phyloP scores from a whole-genome alignment of 2,888 invertebrate genomes.

The Pseudeuparius sepicola region DNA sequence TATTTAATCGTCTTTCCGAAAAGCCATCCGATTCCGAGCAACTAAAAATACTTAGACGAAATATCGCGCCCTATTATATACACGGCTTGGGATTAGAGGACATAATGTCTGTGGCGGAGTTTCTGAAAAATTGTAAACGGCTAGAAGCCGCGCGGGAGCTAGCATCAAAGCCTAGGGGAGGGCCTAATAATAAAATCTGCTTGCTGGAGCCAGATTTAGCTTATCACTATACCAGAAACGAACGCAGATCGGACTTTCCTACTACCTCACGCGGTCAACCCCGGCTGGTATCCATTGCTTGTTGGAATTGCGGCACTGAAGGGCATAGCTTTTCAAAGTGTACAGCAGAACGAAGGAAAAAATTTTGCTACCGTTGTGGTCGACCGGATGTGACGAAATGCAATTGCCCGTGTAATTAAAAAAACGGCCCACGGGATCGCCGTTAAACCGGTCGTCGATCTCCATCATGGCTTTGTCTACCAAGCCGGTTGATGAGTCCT shows the following conservation, averaged over 20 bases:
- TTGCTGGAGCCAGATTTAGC: slow-evolving; percentile 5
- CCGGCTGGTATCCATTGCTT: too few relatives aligned
- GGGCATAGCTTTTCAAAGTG: too few relatives aligned
- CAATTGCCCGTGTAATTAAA: slow-evolving; percentile 8
- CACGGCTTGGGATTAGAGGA: too few relatives aligned
- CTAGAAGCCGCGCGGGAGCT: slow-evolving; percentile 1
- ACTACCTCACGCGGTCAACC: too few relatives aligned
- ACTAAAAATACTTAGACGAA: too few relatives aligned
- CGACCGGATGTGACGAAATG: slow-evolving; percentile 5
- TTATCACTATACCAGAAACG: too few relatives aligned
- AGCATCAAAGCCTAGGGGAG: background rate
- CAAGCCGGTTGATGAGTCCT: slow-evolving; percentile 11
- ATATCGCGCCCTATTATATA: too few relatives aligned
- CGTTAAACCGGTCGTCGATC: slow-evolving; percentile 10
- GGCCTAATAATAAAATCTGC: background rate
- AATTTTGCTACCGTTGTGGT: slow-evolving; percentile 11
- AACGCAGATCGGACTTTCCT: too few relatives aligned
- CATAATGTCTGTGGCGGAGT: too few relatives aligned
- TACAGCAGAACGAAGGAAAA: background rate
- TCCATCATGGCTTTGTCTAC: background rate
- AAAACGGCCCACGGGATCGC: slow-evolving; percentile 8
- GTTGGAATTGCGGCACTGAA: slow-evolving; percentile 13
- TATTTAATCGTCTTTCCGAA: too few relatives aligned
- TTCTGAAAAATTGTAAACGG: too few relatives aligned
- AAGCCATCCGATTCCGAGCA: too few relatives aligned